Evolutionary conservation across 1,140 invertebrate species (phyloP), one percentile per base, ranked within the genome.

Genomic region (Ostrea edulis): DNA sequence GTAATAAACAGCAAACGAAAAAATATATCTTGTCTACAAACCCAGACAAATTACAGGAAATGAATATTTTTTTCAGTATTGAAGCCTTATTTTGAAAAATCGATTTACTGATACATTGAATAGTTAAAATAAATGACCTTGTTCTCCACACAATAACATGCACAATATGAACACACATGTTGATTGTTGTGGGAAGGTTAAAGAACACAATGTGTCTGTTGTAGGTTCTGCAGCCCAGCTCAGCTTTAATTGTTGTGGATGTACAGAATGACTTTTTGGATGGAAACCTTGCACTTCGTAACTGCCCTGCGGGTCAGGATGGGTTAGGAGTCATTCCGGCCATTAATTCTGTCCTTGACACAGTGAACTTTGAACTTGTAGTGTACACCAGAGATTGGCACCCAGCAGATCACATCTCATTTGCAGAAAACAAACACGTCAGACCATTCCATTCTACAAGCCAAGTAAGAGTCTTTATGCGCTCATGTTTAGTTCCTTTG

Each of bases 221-320:
- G 88, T 95, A 97, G 97, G 97, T 98, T 93, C 96, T 98, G 82
- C 96, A 97, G 86, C 98, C 98, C 51, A 97, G 97, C 84, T 97
- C 91, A 65, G 98, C 97, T n/a, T 97, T 99, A 93, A 95, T 99
- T 52, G 97, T 99, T 88, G 97, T 99, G 82, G 99, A 99, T 95
- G 98, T 99, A 5, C 99, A 99, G 95, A 99, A 99, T 95, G 99
- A 99, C 95, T 99, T 99, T 95, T 99, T 99, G 92, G 97, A 97
- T 86, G 99, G 99, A 81, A 98, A 98, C 17, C 96, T 99, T 84
- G 97, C 99, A 92, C 97, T 99, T 92, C 97, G 97, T 93, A 97
- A 98, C 92, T 99, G 98, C 95, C 97, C 97, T 84, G 98, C 98
- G 35, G 97, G 97, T 92, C 98, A 99, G 89, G 97, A 99, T 94